Conservation (phyloP, 2,113 vertebrate species). For the Dissostichus mawsoni region DNA sequence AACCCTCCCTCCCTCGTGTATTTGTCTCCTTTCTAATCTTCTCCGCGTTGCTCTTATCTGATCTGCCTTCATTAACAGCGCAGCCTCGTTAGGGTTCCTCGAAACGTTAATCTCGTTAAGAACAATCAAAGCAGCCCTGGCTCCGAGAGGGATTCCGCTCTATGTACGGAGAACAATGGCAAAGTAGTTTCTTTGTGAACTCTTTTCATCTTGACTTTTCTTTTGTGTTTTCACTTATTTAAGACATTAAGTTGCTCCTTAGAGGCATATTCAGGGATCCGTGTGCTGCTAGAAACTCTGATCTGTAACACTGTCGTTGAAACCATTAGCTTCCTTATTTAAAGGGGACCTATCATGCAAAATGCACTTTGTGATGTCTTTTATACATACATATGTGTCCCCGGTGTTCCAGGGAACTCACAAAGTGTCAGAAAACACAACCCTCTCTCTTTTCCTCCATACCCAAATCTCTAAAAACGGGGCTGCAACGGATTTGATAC, state of each 20-base stretch:
- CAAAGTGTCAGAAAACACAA: too few species aligned
- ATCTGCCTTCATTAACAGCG: constrained; percentile 55
- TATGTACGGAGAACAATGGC: constrained; percentile 32
- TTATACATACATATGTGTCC: too few species aligned
- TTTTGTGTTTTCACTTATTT: constrained; percentile 32
- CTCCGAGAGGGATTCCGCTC: background rate
- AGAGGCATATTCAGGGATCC: background rate
- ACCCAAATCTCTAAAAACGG: too few species aligned
- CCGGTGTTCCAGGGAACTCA: too few species aligned
- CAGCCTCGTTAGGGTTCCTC: constrained; percentile 56
- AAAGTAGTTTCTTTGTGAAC: constrained; percentile 36
- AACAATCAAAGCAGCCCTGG: constrained; percentile 56
- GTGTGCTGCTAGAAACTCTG: constrained; percentile 5
- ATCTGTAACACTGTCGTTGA: background rate
- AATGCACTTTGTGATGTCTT: too few species aligned
- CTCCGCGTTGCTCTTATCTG: constrained; percentile 45
- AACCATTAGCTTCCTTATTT: background rate
- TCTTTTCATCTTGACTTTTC: background rate
- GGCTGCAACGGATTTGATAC: too few species aligned
- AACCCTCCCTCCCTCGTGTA: background rate
- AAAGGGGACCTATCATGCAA: too few species aligned
- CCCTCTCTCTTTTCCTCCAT: too few species aligned
- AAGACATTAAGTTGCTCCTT: constrained; percentile 17
- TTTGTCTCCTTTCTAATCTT: constrained; percentile 39
- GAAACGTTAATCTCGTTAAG: constrained; percentile 63